A percentile compares a stretch with the other conserved stretches of the same genome.
Conservation (phyloP, 2,888 invertebrate species). For the Dasysyrphus tricinctus region DNA sequence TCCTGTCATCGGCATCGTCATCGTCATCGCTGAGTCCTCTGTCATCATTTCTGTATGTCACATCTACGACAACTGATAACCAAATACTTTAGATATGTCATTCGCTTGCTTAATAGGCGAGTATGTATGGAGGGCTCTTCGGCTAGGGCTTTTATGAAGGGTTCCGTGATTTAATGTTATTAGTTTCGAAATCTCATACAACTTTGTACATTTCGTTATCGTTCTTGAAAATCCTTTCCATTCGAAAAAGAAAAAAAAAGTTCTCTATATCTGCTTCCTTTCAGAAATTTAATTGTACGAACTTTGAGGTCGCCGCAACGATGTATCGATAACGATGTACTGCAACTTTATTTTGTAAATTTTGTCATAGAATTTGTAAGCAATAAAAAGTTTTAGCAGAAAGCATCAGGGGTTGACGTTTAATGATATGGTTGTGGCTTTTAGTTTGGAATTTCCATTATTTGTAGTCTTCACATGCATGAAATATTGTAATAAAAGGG, state of each 20-base stretch:
- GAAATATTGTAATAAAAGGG: slow-evolving; percentile 52
- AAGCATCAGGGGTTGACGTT: slow-evolving; percentile 39
- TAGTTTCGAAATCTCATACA: slow-evolving; percentile 60
- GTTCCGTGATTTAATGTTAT: slow-evolving; percentile 73
- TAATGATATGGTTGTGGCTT: slow-evolving; percentile 40
- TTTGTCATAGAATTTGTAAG: slow-evolving; percentile 63
- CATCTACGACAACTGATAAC: slow-evolving; percentile 60
- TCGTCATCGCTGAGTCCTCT: slow-evolving; percentile 14
- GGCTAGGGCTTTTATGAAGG: slow-evolving; percentile 32
- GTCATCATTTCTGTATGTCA: slow-evolving; percentile 58
- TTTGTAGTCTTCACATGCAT: slow-evolving; percentile 32
- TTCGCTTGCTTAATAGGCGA: slow-evolving; percentile 15
- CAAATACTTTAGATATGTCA: slow-evolving; percentile 43
- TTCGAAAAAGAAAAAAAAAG: background rate
- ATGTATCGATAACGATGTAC: slow-evolving; percentile 49
- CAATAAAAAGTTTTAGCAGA: slow-evolving; percentile 61
- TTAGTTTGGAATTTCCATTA: slow-evolving; percentile 15
- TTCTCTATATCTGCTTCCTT: slow-evolving; percentile 16
- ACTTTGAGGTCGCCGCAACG: slow-evolving; percentile 42
- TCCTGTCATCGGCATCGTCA: slow-evolving; percentile 56
- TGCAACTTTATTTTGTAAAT: slow-evolving; percentile 48
- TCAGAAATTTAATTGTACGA: slow-evolving; percentile 54
- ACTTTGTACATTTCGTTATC: slow-evolving; percentile 65
- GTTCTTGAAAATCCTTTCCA: slow-evolving; percentile 39
- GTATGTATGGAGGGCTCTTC: background rate